These are phyloP conservation scores for Oreonectes daqikongensis DNA, from an alignment of 2,797 vertebrate species.

Conservation along the genomic window DNA sequence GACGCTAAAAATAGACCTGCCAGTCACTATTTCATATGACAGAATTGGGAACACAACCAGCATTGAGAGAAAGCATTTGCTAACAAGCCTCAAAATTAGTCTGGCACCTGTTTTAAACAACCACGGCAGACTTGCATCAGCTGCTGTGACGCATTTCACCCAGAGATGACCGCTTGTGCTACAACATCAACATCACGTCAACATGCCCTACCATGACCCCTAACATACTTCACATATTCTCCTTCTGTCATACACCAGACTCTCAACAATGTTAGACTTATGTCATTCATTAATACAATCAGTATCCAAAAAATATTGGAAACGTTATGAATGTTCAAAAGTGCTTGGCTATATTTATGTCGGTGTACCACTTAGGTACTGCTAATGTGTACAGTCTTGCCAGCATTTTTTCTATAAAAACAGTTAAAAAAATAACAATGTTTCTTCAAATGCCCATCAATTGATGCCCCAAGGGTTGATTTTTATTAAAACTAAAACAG, in stretches of 20 bases:
- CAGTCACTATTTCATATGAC: slow-evolving; percentile 53
- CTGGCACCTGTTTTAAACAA: slow-evolving; percentile 50
- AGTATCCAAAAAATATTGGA: neutral
- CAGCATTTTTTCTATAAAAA: neutral
- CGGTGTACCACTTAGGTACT: neutral
- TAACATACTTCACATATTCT: neutral
- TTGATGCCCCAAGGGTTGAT: neutral
- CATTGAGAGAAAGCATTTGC: slow-evolving; percentile 41
- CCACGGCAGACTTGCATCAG: slow-evolving; percentile 19
- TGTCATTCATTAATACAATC: neutral
- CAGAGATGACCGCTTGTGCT: neutral
- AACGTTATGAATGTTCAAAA: neutral
- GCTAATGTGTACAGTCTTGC: neutral
- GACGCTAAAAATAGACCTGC: slow-evolving; percentile 56
- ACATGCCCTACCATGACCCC: neutral
- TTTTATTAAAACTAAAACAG: slow-evolving; percentile 6
- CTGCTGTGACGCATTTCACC: slow-evolving; percentile 1
- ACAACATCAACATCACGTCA: too few relatives aligned
- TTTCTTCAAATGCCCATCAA: neutral
- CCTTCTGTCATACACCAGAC: neutral
- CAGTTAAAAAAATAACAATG: neutral
- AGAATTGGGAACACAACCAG: slow-evolving; percentile 43
- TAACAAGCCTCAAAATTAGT: slow-evolving; percentile 56
- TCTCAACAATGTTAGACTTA: neutral
- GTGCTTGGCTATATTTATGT: neutral